Evolutionary conservation across 2,113 vertebrate genomes (phyloP).

Genomic region (Perca schrenkii): DNA sequence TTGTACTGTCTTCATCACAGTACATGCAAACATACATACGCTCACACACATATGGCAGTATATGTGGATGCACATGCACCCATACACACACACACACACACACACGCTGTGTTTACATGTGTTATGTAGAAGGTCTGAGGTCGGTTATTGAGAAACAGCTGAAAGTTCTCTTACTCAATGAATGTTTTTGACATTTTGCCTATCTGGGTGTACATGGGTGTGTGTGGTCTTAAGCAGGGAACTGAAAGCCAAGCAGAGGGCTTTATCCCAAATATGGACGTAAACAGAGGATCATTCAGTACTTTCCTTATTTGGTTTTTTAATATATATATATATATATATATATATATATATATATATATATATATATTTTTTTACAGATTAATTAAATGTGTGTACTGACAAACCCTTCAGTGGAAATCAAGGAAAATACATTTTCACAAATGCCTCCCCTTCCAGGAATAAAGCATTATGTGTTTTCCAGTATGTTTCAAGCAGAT

Average conservation of each 20-base stretch:
- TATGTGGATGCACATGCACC: neutral
- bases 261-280: constrained; percentile 48
- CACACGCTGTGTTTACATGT: neutral
- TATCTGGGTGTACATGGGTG: neutral
- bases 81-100: neutral
- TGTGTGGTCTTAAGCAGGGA: constrained; percentile 14
- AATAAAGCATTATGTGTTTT: constrained; percentile 3
- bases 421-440: neutral
- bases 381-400: too few species aligned
- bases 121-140: constrained; percentile 1
- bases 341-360: too few species aligned
- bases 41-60: too few species aligned
- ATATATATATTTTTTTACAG: too few species aligned
- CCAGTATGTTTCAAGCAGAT: neutral
- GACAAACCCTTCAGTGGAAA: neutral
- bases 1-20: too few species aligned
- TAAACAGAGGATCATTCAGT: neutral
- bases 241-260: constrained; percentile 29
- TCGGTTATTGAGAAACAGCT: constrained; percentile 35
- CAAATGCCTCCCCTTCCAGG: neutral
- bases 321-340: too few species aligned
- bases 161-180: constrained; percentile 49
- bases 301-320: too few species aligned
- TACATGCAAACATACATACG: too few species aligned
- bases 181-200: constrained; percentile 14